Evolutionary conservation across 2,888 invertebrate genomes (phyloP).

Genomic region (Dryadula phaetusa): DNA sequence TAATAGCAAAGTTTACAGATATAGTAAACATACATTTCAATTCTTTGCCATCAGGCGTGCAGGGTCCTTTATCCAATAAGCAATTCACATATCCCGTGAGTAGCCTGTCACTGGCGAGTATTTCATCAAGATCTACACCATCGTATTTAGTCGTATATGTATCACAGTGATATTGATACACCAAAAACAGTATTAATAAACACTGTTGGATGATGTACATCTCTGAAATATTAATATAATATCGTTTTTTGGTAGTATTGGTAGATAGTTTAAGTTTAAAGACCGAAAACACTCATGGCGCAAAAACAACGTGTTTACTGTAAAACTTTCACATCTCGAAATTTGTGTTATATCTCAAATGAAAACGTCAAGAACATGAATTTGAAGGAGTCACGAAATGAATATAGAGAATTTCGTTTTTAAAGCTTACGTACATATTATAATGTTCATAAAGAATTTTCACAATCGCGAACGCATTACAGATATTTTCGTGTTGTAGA

Average conservation of each 20-base stretch:
- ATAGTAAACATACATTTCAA: constrained; percentile 84
- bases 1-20: background rate
- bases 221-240: constrained; percentile 6
- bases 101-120: constrained; percentile 87
- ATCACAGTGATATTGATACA: constrained; percentile 31
- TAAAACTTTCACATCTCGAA: too few relatives aligned
- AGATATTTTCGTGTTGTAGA: too few relatives aligned
- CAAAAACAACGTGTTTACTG: too few relatives aligned
- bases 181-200: constrained; percentile 39
- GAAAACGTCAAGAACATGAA: too few relatives aligned
- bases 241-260: background rate
- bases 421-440: too few relatives aligned
- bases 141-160: constrained; percentile 89
- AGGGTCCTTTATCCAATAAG: constrained; percentile 86
- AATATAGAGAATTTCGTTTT: too few relatives aligned
- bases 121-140: constrained; percentile 88
- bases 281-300: too few relatives aligned
- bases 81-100: constrained; percentile 89
- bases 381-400: too few relatives aligned
- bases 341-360: too few relatives aligned
- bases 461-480: too few relatives aligned
- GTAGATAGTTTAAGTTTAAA: too few relatives aligned
- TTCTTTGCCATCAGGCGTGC: constrained; percentile 89
- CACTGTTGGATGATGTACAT: constrained; percentile 43
- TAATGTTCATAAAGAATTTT: too few relatives aligned